phyloP scores from a whole-genome alignment of 2,888 invertebrate genomes.

The Drosophila nr. fundita region DNA sequence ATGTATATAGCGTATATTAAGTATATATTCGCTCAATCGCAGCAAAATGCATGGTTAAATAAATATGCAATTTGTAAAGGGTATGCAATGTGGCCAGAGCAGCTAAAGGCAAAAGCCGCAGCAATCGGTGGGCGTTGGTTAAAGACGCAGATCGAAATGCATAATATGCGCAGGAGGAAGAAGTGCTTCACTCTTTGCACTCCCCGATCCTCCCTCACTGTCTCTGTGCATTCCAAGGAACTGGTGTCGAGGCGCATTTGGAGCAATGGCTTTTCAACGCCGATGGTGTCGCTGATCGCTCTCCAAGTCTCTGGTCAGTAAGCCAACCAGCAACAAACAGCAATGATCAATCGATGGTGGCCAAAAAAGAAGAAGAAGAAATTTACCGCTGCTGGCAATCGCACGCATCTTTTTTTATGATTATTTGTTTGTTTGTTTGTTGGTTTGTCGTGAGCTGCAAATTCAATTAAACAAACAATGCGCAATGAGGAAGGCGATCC shows the following conservation, averaged over 20 bases:
- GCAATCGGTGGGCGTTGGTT: slow-evolving; percentile 68
- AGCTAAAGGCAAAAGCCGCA: slow-evolving; percentile 41
- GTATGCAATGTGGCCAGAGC: slow-evolving; percentile 1
- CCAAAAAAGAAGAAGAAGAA: slow-evolving; percentile 17
- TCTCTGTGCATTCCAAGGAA: slow-evolving; percentile 60
- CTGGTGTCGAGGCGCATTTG: slow-evolving; percentile 47
- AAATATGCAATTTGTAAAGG: not conserved
- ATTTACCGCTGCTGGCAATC: slow-evolving; percentile 70
- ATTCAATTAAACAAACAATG: slow-evolving; percentile 70
- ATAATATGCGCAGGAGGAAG: slow-evolving; percentile 33
- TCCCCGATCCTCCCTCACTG: not conserved
- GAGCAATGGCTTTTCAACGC: slow-evolving; percentile 72
- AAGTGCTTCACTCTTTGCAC: not conserved
- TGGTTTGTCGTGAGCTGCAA: slow-evolving; percentile 58
- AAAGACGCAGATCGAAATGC: slow-evolving; percentile 56
- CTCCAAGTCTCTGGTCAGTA: slow-evolving; percentile 1
- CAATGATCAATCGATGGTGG: slow-evolving; percentile 64
- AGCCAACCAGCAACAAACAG: not conserved
- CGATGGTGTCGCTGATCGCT: slow-evolving; percentile 75
- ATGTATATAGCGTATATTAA: not conserved
- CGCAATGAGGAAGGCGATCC: slow-evolving; percentile 55
- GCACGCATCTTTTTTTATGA: slow-evolving; percentile 45
- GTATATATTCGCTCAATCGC: not conserved
- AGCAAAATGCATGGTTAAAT: not conserved
- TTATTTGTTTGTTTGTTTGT: slow-evolving; percentile 30